Evolutionary conservation across 2,797 vertebrate genomes (phyloP), one percentile per base, ranked within the genome.

Genomic region (Rhyacichthys aspro): DNA sequence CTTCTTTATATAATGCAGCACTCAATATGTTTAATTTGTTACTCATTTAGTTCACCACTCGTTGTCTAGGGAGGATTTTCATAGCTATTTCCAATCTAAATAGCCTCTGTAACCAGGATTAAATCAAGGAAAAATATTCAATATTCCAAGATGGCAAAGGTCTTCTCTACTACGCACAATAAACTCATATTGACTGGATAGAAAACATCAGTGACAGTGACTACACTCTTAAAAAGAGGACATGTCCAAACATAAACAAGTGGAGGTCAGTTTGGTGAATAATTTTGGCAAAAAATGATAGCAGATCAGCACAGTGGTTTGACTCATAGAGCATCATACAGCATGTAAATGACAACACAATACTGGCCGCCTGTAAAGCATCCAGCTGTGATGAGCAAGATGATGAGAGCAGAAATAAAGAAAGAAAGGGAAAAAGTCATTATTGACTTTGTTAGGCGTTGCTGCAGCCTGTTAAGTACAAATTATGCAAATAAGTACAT

Each of bases 401-500:
- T 39, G 34, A 45, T n/a, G 39, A 34, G 15, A 33, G 19, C 10
- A 39, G 44, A 52, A 46, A 59, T 14, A 37, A 37, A 32, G 18
- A 19, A 17, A 33, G 1, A 16, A 18, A 32, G 9, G 8, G 15
- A 53, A 48, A 59, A 52, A 32, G 16, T 23, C 36, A 69, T 66
- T 58, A 50, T 61, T 57, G 58, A 57, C 39, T 53, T 58, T 1
- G 6, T 39, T 67, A 36, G 47, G 33, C 36, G 49, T 52, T 42
- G 47, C 48, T 48, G 55, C 47, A 45, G 54, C 17, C 43, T 16
- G 43, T 55, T 58, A 57, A 42, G 18, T 58, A 54, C 52, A 58
- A 74, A 70, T 64, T 71, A 73, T 70, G 63, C 41, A 73, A 76
- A 68, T 49, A 10, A 19, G 56, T 42, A 63, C 12, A 60, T 59